Evolutionary conservation across 2,113 vertebrate genomes (phyloP).

Genomic region (Hippotragus niger): DNA sequence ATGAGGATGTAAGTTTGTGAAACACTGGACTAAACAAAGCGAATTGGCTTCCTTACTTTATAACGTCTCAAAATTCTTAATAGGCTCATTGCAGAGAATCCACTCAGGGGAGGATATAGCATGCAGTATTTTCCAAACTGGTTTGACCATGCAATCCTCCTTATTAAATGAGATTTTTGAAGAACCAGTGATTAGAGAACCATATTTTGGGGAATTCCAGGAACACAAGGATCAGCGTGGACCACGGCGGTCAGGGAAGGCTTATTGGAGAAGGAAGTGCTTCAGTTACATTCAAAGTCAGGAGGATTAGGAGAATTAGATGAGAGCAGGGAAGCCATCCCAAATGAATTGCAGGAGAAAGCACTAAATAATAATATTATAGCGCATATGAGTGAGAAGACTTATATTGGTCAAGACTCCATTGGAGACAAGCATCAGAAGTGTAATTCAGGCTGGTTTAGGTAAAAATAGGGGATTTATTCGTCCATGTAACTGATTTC

Average conservation of each 20-base stretch:
- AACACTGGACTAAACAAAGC: neutral
- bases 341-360: neutral
- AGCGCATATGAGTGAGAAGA: neutral
- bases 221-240: neutral
- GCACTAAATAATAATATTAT: neutral
- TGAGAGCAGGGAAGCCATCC: neutral
- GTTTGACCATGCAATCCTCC: neutral
- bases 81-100: neutral
- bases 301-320: neutral
- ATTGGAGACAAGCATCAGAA: neutral
- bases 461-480: conserved; percentile 10
- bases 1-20: neutral
- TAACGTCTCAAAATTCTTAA: neutral
- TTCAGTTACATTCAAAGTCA: neutral
- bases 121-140: neutral
- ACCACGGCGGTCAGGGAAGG: neutral
- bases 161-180: neutral
- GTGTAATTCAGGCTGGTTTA: neutral
- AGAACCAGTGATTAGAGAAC: neutral
- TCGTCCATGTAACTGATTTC: conserved; percentile 34
- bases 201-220: neutral
- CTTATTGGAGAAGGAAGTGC: neutral
- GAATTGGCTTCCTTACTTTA: neutral
- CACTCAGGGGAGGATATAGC: neutral
- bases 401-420: neutral